A percentile compares a stretch with the other conserved stretches of the same genome.
Evolutionary conservation across 2,888 invertebrate species (phyloP).

Genomic region (Trissoscelio sp.): DNA sequence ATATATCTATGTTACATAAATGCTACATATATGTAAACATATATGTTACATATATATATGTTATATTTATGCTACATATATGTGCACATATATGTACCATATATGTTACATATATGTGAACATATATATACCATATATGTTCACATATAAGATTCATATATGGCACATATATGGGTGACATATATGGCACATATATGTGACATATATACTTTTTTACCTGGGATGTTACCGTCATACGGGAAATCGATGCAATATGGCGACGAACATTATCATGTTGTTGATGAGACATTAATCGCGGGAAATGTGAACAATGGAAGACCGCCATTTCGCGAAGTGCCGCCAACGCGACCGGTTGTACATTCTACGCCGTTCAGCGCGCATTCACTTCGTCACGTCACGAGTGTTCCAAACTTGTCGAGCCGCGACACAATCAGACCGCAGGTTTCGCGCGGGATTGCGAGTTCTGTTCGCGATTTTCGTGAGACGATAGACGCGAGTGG

Average conservation of each 20-base stretch:
- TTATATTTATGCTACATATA: too few species aligned
- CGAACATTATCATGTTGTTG: neutral
- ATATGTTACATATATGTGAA: too few species aligned
- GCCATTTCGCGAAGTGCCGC: neutral
- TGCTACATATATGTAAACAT: too few species aligned
- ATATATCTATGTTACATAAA: too few species aligned
- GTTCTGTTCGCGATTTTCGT: neutral
- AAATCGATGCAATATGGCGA: neutral
- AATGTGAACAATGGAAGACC: neutral
- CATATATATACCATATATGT: too few species aligned
- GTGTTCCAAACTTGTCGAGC: neutral
- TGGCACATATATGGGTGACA: too few species aligned
- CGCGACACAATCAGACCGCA: neutral
- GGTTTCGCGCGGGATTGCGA: neutral
- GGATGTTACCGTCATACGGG: neutral
- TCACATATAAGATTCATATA: too few species aligned
- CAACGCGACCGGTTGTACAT: neutral
- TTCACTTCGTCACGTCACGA: neutral
- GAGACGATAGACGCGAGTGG: too few species aligned
- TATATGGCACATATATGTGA: too few species aligned
- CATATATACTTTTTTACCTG: too few species aligned
- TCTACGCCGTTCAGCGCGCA: neutral
- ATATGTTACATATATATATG: too few species aligned
- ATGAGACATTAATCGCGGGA: neutral
- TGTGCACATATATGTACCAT: too few species aligned